These are phyloP conservation scores for Tenualosa thibaudeaui DNA, from an alignment of 2,797 vertebrate species.

Conservation along the genomic window DNA sequence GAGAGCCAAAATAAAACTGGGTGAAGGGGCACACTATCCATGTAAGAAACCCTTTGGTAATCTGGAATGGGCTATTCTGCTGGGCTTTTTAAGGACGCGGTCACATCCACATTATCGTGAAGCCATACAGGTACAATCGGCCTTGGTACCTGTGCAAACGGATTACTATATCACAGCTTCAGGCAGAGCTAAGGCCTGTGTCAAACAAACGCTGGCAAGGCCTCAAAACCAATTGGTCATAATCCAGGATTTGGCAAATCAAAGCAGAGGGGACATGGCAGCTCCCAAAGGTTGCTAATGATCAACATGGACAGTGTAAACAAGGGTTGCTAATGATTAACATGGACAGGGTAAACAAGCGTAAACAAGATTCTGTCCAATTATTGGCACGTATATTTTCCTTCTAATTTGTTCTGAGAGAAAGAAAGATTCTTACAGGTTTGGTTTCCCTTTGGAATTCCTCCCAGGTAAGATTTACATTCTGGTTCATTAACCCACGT, in stretches of 20 bases:
- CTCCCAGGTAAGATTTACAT: not conserved
- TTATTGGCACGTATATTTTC: not conserved
- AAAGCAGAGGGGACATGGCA: not conserved
- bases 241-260: not conserved
- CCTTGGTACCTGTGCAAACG: not conserved
- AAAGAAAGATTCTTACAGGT: not conserved
- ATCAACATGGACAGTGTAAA: not conserved
- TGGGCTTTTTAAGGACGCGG: not conserved
- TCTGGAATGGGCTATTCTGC: too few species aligned
- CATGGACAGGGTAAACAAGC: not conserved
- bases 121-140: not conserved
- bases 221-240: not conserved
- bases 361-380: not conserved
- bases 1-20: not conserved
- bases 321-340: not conserved
- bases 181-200: not conserved
- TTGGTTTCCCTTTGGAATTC: not conserved
- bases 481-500: not conserved
- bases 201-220: slow-evolving; percentile 4
- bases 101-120: not conserved
- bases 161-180: not conserved
- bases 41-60: not conserved
- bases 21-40: not conserved
- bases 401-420: not conserved
- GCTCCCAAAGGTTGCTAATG: not conserved